These are phyloP conservation scores for Melopsittacus undulatus DNA, from an alignment of 2,797 vertebrate species.

Conservation along the genomic window DNA sequence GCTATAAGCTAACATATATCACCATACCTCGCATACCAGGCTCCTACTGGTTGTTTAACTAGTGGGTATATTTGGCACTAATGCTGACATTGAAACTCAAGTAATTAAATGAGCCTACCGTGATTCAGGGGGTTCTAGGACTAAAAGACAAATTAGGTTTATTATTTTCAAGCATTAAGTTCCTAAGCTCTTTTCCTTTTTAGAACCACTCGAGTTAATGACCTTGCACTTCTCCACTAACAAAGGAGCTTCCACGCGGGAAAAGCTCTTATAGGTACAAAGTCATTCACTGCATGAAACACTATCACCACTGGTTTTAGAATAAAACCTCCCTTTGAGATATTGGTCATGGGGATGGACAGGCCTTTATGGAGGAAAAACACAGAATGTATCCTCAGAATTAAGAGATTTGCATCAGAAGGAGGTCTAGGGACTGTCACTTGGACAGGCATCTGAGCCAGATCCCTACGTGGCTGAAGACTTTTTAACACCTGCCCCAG, in stretches of 20 bases:
- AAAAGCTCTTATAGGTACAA: neutral
- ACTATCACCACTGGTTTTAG: neutral
- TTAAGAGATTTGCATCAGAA: neutral
- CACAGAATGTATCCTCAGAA: rapidly evolving
- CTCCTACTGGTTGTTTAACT: neutral
- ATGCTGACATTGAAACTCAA: neutral
- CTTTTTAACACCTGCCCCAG: neutral
- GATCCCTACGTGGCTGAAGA: neutral
- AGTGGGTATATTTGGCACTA: neutral
- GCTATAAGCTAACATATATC: neutral
- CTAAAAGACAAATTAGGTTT: neutral
- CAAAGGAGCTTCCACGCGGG: neutral
- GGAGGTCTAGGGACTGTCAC: neutral
- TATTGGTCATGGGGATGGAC: neutral
- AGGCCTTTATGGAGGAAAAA: neutral
- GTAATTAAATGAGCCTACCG: neutral
- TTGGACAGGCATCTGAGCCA: neutral
- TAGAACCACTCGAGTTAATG: neutral
- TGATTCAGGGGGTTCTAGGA: neutral
- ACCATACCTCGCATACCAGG: neutral
- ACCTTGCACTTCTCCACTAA: neutral
- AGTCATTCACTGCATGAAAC: neutral
- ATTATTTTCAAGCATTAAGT: neutral
- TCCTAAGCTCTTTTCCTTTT: neutral
- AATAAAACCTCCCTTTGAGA: neutral